phyloP scores from a whole-genome alignment of 2,797 vertebrate species.

The Poecilia wingei region DNA sequence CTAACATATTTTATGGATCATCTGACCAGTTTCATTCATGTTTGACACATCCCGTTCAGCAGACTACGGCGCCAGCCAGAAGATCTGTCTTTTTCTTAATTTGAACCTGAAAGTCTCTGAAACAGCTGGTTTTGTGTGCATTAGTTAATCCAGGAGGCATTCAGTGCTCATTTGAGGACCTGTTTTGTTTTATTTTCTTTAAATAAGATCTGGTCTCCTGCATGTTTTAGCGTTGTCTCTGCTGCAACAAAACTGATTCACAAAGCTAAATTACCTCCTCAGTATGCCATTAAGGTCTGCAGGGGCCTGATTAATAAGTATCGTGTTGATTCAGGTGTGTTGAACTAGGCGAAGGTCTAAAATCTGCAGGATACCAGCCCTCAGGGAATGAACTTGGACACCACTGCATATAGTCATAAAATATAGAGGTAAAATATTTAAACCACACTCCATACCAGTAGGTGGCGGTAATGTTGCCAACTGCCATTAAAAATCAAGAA shows the following conservation, averaged over 20 bases:
- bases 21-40: background rate
- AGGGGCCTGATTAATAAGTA: background rate
- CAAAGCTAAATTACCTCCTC: background rate
- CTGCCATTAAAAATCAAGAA: too few relatives aligned
- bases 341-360: background rate
- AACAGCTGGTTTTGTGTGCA: background rate
- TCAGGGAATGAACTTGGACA: background rate
- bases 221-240: background rate
- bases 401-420: background rate
- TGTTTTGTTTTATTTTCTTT: background rate
- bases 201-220: background rate
- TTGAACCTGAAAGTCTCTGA: background rate
- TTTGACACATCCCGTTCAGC: background rate
- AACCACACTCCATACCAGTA: too few relatives aligned
- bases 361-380: background rate
- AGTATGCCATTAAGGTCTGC: background rate
- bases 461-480: background rate
- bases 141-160: background rate
- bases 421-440: slow-evolving; percentile 54
- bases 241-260: background rate
- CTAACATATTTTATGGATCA: background rate
- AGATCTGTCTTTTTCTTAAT: background rate
- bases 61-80: background rate
- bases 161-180: background rate
- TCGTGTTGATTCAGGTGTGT: background rate